These are phyloP conservation scores for Embidobia sp. DNA, from an alignment of 2,888 invertebrate species.

Conservation along the genomic window DNA sequence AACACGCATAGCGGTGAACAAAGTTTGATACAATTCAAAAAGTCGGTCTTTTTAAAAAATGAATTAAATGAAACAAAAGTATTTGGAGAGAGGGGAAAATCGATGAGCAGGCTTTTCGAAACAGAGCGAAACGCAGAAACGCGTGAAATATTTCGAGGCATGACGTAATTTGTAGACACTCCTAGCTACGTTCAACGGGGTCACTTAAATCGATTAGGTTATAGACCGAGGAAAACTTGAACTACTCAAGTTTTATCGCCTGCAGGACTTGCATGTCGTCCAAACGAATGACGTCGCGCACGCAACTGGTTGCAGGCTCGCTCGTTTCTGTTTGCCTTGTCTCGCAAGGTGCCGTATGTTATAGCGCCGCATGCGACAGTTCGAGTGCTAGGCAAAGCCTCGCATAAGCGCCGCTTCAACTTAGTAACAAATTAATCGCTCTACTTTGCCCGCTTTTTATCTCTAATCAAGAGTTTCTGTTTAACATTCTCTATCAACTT, in stretches of 20 bases:
- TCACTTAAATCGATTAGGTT: slow-evolving; percentile 66
- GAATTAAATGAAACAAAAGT: no score
- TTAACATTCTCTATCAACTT: no score
- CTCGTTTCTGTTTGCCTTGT: slow-evolving; percentile 34
- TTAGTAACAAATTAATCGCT: slow-evolving; percentile 34
- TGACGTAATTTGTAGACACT: slow-evolving; percentile 56
- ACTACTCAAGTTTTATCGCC: slow-evolving; percentile 55
- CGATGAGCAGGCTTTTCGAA: background rate
- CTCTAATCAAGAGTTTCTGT: slow-evolving; percentile 27
- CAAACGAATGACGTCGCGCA: slow-evolving; percentile 59
- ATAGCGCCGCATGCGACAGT: slow-evolving; percentile 34
- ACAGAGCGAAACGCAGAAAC: background rate
- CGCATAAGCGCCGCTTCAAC: slow-evolving; percentile 1
- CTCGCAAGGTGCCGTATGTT: slow-evolving; percentile 22
- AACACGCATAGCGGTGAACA: no score
- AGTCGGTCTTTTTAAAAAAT: no score
- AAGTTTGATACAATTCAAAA: no score
- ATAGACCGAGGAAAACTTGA: slow-evolving; percentile 59
- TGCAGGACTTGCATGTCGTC: slow-evolving; percentile 43
- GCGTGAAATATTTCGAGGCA: background rate
- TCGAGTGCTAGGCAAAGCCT: slow-evolving; percentile 17
- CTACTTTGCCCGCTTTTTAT: slow-evolving; percentile 25
- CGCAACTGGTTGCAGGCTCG: slow-evolving; percentile 67
- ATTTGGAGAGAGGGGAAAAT: no score
- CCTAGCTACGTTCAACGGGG: slow-evolving; percentile 53